A percentile compares a stretch with the other conserved stretches of the same genome.
Conservation (phyloP, 2,888 invertebrate genomes). For the Dasysyrphus albostriatus region DNA sequence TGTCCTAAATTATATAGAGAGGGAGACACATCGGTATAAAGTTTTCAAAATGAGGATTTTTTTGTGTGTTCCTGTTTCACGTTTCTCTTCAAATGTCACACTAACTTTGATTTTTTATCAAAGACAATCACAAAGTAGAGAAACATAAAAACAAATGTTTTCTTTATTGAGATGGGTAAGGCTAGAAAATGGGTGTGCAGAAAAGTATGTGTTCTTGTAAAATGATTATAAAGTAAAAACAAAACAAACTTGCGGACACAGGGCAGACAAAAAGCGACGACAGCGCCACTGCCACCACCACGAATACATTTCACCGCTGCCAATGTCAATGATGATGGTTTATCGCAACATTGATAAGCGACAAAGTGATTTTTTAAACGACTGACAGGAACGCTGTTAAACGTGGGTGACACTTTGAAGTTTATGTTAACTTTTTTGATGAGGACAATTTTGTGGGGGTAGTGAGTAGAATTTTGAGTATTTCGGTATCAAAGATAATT, state of each 20-base stretch:
- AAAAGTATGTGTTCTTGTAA: slow-evolving; percentile 52
- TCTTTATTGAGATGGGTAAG: not conserved
- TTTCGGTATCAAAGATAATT: no score
- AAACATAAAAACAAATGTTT: not conserved
- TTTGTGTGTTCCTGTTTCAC: not conserved
- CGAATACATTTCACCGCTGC: not conserved
- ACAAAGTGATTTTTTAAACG: slow-evolving; percentile 62
- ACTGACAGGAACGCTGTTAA: slow-evolving; percentile 63
- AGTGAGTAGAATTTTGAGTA: slow-evolving; percentile 42
- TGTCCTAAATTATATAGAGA: slow-evolving; percentile 42
- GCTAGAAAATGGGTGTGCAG: slow-evolving; percentile 41
- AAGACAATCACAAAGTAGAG: not conserved
- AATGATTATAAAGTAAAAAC: not conserved
- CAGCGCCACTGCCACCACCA: not conserved
- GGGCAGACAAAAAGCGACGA: slow-evolving; percentile 32
- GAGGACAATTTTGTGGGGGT: not conserved
- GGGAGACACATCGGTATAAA: slow-evolving; percentile 32
- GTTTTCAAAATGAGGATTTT: not conserved
- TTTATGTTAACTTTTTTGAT: slow-evolving; percentile 25
- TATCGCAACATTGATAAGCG: slow-evolving; percentile 57
- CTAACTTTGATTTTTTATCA: not conserved
- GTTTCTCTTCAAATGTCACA: not conserved
- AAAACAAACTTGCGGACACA: slow-evolving; percentile 30
- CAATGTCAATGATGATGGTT: slow-evolving; percentile 36
- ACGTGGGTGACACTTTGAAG: slow-evolving; percentile 53